Conservation (phyloP, 2,797 vertebrate species). For the Acropternis orthonyx region DNA sequence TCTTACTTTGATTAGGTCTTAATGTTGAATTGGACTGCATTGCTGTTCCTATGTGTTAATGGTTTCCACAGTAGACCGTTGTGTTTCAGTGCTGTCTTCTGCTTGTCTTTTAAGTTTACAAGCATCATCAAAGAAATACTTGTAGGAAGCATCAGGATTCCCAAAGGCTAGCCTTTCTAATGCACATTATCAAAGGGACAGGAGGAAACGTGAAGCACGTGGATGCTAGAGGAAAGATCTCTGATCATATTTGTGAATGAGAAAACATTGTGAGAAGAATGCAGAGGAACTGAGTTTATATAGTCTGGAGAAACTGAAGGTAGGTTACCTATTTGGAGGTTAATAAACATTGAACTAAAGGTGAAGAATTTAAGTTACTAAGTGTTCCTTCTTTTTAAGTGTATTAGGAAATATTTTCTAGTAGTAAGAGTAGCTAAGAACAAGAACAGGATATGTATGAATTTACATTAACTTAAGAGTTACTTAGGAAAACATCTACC, state of each 20-base stretch:
- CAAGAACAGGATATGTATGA: background rate
- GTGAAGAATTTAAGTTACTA: background rate
- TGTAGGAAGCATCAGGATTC: background rate
- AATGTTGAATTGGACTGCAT: accelerated
- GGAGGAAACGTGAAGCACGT: background rate
- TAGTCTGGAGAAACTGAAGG: background rate
- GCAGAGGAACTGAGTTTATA: background rate
- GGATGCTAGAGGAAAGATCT: background rate
- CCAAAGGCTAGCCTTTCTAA: background rate
- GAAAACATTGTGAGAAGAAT: background rate
- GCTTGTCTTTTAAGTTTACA: background rate
- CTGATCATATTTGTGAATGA: background rate
- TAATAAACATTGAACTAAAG: background rate
- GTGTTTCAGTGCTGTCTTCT: background rate
- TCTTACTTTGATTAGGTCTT: background rate
- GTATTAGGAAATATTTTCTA: background rate
- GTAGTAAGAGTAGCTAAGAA: background rate
- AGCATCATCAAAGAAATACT: background rate
- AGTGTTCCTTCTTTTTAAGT: background rate
- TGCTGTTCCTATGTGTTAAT: background rate
- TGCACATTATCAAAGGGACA: background rate
- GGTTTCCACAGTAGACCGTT: background rate
- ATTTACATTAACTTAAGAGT: background rate
- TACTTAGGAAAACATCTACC: background rate
- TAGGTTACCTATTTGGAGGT: background rate